phyloP scores from a whole-genome alignment of 2,888 invertebrate genomes.

The Plagodis pulveraria region DNA sequence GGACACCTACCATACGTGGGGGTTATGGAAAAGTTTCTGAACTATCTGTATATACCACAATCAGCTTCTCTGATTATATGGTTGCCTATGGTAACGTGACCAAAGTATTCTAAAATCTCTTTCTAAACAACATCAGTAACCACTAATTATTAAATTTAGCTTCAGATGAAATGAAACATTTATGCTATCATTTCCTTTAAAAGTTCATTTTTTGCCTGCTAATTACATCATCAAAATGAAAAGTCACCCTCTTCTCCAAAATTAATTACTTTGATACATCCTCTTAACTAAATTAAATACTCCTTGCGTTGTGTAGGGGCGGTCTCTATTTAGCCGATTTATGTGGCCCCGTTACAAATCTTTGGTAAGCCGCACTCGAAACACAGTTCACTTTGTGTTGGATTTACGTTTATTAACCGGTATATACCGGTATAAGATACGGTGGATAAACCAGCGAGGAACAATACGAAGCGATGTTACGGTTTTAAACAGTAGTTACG shows the following conservation, averaged over 20 bases:
- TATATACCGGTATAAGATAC: conserved; percentile 61
- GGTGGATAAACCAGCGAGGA: conserved; percentile 32
- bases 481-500: conserved; percentile 1
- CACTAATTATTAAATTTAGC: too few species aligned
- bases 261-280: conserved; percentile 19
- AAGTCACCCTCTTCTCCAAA: conserved; percentile 1
- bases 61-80: too few species aligned
- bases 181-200: too few species aligned
- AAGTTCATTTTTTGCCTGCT: too few species aligned
- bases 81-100: too few species aligned
- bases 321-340: conserved; percentile 37
- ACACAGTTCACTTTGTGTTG: conserved; percentile 67
- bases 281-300: conserved; percentile 18
- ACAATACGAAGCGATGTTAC: conserved; percentile 4
- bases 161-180: too few species aligned
- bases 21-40: too few species aligned
- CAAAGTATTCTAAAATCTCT: too few species aligned
- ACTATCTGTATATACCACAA: too few species aligned
- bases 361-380: conserved; percentile 71
- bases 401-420: conserved; percentile 73
- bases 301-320: conserved; percentile 16
- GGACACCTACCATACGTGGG: too few species aligned
- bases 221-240: background rate
- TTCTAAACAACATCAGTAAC: too few species aligned
- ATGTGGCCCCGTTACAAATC: conserved; percentile 66